These are phyloP conservation scores for Australoheros facetus DNA, from an alignment of 2,797 vertebrate species.

Conservation along the genomic window DNA sequence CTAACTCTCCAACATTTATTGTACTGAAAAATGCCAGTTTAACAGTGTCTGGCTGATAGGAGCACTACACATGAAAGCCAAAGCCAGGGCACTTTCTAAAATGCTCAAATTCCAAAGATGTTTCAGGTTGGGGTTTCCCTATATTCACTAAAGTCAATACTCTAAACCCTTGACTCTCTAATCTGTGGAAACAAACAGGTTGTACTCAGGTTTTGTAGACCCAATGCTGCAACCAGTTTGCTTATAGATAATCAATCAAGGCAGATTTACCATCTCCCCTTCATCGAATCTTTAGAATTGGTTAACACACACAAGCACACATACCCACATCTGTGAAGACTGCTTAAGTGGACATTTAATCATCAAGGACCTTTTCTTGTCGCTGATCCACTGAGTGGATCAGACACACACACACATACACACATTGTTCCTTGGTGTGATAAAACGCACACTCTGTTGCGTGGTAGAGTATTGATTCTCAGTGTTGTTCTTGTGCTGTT, in stretches of 20 bases:
- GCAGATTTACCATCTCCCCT: conserved; percentile 49
- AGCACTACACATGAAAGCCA: background rate
- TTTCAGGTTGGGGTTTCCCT: conserved; percentile 2
- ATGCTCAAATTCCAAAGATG: background rate
- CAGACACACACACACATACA: conserved; percentile 10
- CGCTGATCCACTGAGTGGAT: conserved; percentile 46
- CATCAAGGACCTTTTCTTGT: conserved; percentile 67
- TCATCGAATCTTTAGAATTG: conserved; percentile 26
- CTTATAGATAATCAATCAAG: conserved; percentile 60
- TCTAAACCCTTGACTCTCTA: conserved; percentile 46
- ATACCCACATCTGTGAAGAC: conserved; percentile 37
- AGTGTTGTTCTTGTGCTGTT: conserved; percentile 68
- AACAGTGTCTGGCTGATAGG: background rate
- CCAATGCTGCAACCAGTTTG: conserved; percentile 49
- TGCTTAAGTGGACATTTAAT: conserved; percentile 72
- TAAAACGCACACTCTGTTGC: conserved; percentile 29
- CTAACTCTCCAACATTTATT: background rate
- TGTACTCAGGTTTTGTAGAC: conserved; percentile 37
- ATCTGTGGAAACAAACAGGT: conserved; percentile 54
- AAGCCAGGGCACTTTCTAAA: background rate
- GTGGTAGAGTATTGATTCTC: conserved; percentile 68
- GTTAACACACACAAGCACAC: conserved; percentile 14
- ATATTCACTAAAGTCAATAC: conserved; percentile 31
- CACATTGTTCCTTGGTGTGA: conserved; percentile 1
- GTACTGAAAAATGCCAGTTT: background rate